Percentiles rank a stretch among this genome's conserved stretches.
Conservation (phyloP, 2,113 vertebrate genomes). For the Ornithorhynchus anatinus region DNA sequence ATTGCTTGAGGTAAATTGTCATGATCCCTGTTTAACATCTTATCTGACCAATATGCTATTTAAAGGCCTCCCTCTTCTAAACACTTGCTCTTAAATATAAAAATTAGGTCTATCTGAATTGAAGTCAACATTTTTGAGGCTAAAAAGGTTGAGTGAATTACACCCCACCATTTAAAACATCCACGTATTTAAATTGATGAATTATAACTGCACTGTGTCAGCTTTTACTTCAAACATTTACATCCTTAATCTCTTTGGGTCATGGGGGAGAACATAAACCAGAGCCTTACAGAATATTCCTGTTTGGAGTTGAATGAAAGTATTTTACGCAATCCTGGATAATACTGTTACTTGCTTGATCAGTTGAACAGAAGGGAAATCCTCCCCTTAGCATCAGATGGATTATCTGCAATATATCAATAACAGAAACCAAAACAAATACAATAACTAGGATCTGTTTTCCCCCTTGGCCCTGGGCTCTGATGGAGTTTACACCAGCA, state of each 20-base stretch:
- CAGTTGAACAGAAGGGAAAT: constrained; percentile 24
- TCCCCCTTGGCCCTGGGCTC: constrained; percentile 16
- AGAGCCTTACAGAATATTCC: not conserved
- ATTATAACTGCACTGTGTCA: constrained; percentile 8
- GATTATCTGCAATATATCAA: constrained; percentile 9
- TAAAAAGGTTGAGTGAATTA: constrained; percentile 27
- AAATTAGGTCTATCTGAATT: too few species aligned
- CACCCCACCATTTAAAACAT: not conserved
- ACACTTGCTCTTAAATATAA: not conserved
- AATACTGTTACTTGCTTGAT: too few species aligned
- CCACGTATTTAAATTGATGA: constrained; percentile 12
- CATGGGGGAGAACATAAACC: constrained; percentile 1
- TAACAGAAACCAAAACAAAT: constrained; percentile 25
- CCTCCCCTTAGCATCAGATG: not conserved
- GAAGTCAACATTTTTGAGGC: not conserved
- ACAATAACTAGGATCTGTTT: constrained; percentile 33
- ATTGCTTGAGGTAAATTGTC: not conserved
- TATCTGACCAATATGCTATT: not conserved
- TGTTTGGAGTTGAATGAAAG: not conserved
- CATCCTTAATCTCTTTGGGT: constrained; percentile 11
- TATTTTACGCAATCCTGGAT: too few species aligned
- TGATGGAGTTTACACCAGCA: constrained; percentile 24
- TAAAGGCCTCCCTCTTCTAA: not conserved
- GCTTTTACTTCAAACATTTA: not conserved
- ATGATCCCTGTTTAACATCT: not conserved